These are phyloP conservation scores for Teleogryllus occipitalis DNA, from an alignment of 1,140 invertebrate species.

Conservation along the genomic window DNA sequence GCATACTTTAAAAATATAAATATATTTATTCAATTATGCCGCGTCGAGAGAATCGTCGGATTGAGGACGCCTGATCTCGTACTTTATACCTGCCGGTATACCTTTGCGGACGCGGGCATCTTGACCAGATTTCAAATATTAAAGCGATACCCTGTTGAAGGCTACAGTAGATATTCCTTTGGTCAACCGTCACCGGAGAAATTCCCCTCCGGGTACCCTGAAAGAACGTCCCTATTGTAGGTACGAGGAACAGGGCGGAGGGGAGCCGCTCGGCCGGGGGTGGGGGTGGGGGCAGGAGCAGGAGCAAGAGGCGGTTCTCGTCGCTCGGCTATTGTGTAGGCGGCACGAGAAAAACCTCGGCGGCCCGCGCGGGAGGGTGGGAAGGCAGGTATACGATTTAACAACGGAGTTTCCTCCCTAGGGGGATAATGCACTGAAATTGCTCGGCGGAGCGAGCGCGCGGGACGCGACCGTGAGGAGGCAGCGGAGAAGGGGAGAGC, in stretches of 20 bases:
- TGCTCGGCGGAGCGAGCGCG: neutral
- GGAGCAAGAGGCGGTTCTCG: neutral
- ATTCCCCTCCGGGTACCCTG: neutral
- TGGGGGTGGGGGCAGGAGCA: neutral
- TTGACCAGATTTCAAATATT: neutral
- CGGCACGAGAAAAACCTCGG: neutral
- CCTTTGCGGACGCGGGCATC: neutral
- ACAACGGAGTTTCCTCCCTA: neutral
- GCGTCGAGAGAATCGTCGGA: neutral
- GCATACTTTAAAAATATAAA: neutral
- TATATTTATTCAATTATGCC: neutral
- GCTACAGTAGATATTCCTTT: neutral
- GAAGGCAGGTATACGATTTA: neutral
- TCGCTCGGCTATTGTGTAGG: neutral
- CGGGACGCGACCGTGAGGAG: too few relatives aligned
- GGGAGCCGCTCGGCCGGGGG: too few relatives aligned
- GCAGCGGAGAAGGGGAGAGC: too few relatives aligned
- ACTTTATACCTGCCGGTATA: neutral
- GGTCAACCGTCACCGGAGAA: neutral
- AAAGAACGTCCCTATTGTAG: neutral
- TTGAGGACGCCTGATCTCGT: neutral
- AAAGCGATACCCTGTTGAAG: constrained; percentile 3
- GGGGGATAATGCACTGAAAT: neutral
- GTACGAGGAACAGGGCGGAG: neutral
- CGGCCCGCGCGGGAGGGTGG: too few relatives aligned